Conservation (phyloP, 2,797 vertebrate species). For the Melanotaenia pygmaea region DNA sequence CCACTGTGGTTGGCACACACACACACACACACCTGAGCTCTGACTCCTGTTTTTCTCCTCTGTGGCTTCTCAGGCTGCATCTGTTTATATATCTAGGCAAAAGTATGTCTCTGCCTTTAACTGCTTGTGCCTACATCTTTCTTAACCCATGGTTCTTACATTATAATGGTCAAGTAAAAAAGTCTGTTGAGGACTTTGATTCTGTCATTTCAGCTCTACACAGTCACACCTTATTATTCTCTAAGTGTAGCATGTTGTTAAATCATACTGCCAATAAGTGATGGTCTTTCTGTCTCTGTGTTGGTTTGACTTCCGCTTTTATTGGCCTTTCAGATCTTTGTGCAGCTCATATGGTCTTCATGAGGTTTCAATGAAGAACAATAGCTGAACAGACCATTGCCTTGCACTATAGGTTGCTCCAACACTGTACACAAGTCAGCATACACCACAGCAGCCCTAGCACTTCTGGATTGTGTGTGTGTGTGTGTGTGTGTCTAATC, state of each 20-base stretch:
- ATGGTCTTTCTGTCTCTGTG: constrained; percentile 36
- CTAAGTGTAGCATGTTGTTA: constrained; percentile 32
- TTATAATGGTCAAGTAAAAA: constrained; percentile 13
- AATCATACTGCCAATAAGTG: constrained; percentile 27
- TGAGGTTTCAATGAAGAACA: constrained; percentile 76
- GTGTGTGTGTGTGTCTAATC: constrained; percentile 56
- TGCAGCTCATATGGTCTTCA: constrained; percentile 59
- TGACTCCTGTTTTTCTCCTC: constrained; percentile 48
- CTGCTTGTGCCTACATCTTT: constrained; percentile 9
- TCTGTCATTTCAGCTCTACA: constrained; percentile 15
- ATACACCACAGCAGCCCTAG: constrained; percentile 66
- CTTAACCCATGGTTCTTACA: constrained; percentile 7
- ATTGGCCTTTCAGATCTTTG: constrained; percentile 46
- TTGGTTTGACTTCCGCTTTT: constrained; percentile 57
- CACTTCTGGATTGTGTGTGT: constrained; percentile 61
- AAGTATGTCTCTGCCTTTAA: constrained; percentile 25
- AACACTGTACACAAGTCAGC: constrained; percentile 49
- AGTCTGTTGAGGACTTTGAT: constrained; percentile 7
- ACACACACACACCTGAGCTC: constrained; percentile 63
- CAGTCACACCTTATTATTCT: constrained; percentile 17
- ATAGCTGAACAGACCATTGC: constrained; percentile 61
- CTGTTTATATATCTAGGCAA: constrained; percentile 37
- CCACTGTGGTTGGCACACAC: constrained; percentile 58
- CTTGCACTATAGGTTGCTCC: constrained; percentile 56
- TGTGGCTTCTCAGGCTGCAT: constrained; percentile 39